Base-by-base conservation (phyloP, 2,797 vertebrate genomes). In the Acrossocheilus fasciatus region DNA sequence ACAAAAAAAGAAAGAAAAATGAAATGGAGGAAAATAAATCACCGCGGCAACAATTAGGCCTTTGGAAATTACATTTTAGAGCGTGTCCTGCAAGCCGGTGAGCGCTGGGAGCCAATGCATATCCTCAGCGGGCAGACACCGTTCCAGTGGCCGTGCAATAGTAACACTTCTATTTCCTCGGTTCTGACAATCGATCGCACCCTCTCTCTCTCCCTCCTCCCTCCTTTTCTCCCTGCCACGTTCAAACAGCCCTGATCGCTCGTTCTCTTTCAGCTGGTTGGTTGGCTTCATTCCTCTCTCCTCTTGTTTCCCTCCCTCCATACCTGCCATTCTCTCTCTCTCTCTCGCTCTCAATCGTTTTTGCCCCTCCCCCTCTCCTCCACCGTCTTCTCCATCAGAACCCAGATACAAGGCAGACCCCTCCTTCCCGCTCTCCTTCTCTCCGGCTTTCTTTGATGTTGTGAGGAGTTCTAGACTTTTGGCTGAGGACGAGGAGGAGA, bases 81-180 rank as follows among this genome's bases (percentile, higher is more conserved):
- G 89, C 74, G 89, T 82, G 91, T 91, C 93, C 93, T 90, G 85
- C 87, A 66, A 83, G 59, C 68, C 88, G 81, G 91, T 92, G 92
- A 91, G 91, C 90, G 85, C 92, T 80, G 84, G 43, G 84, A 81
- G 43, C 77, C 84, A 85, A 91, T 91, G 92, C 92, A 91, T 94
- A 92, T 94, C 93, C 92, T 91, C 87, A 57, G 83, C 89, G 91
- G 90, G 92, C 90, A 87, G 89, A 91, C 89, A 81, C 89, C 90
- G 93, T 90, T 94, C 93, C 86, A 86, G 93, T 89, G 87, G 89
- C 91, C 92, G 92, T 90, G 91, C 93, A 93, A 93, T 95, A 94
- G 95, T 96, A 96, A 95, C 94, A 95, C 95, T 95, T 94, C 92
- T 92, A 70, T 93, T 93, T 87, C 87, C 90, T 94, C 77, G 50